Conservation (phyloP, 2,888 invertebrate genomes). For the Phania funesta region DNA sequence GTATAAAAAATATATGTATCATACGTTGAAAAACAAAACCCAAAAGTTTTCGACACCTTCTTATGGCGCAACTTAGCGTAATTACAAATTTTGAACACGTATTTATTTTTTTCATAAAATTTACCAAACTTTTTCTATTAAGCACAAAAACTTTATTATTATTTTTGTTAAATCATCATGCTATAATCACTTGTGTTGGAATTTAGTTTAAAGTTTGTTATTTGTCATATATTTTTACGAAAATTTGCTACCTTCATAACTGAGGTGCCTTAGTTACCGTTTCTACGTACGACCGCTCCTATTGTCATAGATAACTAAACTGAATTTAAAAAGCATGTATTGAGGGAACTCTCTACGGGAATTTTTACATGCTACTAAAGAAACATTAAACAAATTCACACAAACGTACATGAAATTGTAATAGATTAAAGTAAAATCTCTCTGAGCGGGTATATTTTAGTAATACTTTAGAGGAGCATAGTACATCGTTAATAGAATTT, state of each 20-base stretch:
- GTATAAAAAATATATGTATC: neutral
- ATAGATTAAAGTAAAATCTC: slow-evolving; percentile 26
- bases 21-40: slow-evolving; percentile 4
- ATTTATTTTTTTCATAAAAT: slow-evolving; percentile 1
- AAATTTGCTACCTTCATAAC: neutral
- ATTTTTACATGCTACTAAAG: slow-evolving; percentile 10
- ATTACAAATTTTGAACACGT: slow-evolving; percentile 51
- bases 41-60: slow-evolving; percentile 32
- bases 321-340: slow-evolving; percentile 47
- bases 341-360: slow-evolving; percentile 13
- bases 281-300: slow-evolving; percentile 60
- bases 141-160: slow-evolving; percentile 36
- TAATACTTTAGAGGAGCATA: neutral
- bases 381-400: slow-evolving; percentile 46
- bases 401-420: no score
- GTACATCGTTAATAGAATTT: neutral
- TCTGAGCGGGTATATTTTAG: neutral
- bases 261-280: slow-evolving; percentile 45
- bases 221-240: slow-evolving; percentile 39
- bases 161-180: slow-evolving; percentile 19
- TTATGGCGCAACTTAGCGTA: neutral
- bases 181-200: neutral
- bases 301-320: slow-evolving; percentile 69
- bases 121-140: slow-evolving; percentile 50
- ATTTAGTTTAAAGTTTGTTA: slow-evolving; percentile 28